phyloP scores from a whole-genome alignment of 2,113 vertebrate genomes.

The Cynocephalus volans region DNA sequence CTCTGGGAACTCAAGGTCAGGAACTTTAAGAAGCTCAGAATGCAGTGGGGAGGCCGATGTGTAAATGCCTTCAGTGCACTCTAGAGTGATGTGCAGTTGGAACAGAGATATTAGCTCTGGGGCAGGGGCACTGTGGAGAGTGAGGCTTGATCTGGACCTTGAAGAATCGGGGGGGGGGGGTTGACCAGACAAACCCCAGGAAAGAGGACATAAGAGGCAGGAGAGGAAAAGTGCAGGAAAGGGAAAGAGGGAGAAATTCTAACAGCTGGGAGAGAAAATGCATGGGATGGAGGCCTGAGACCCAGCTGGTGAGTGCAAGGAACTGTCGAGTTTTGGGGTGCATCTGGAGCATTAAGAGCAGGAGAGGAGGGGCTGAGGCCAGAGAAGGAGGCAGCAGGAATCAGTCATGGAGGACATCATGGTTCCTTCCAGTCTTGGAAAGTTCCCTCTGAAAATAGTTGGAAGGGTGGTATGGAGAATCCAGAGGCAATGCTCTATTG shows the following conservation, averaged over 20 bases:
- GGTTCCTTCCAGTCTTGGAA: background rate
- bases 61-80: background rate
- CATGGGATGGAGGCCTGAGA: background rate
- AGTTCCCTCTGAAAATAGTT: background rate
- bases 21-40: background rate
- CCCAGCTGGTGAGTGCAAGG: background rate
- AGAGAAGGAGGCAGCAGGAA: background rate
- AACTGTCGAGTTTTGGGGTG: accelerated
- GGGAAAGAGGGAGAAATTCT: background rate
- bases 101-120: no score
- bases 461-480: background rate
- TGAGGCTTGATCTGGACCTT: background rate
- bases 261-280: background rate
- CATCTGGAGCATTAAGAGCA: background rate
- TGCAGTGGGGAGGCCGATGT: background rate
- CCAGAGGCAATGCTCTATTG: background rate
- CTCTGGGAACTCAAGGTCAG: background rate
- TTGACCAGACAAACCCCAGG: background rate
- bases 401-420: background rate
- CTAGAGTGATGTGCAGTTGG: background rate
- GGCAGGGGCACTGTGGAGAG: background rate
- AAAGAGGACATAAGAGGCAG: background rate
- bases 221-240: background rate
- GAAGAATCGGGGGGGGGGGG: background rate
- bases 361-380: accelerated